Percentiles rank a stretch among this genome's conserved stretches.
Conservation (phyloP, 35 echinoderm and acorn worm species). For the Heliocidaris erythrogramma region DNA sequence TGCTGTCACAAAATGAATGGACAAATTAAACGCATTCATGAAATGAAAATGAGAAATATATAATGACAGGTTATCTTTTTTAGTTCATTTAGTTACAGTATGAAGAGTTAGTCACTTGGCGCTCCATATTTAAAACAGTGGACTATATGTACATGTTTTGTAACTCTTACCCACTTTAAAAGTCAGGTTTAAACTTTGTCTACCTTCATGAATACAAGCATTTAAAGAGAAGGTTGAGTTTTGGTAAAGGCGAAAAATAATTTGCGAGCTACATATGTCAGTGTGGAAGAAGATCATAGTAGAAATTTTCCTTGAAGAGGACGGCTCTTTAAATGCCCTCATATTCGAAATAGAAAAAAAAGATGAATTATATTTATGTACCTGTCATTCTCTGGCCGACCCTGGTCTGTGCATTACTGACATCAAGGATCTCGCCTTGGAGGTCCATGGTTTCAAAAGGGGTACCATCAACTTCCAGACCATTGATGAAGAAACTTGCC, state of each 20-base stretch:
- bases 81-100: no score
- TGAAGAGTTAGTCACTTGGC: no score
- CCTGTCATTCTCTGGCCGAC: constrained; percentile 87
- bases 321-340: no score
- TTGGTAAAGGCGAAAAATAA: no score
- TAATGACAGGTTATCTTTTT: no score
- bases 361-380: background rate
- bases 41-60: no score
- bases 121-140: background rate
- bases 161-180: background rate
- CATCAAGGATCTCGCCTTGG: constrained; percentile 74
- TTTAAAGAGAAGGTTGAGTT: background rate
- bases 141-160: no score
- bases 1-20: no score
- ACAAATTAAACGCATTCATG: no score
- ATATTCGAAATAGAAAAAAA: background rate
- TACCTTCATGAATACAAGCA: background rate
- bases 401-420: constrained; percentile 58
- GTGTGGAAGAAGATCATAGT: no score
- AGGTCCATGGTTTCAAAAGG: constrained; percentile 83
- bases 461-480: constrained; percentile 84
- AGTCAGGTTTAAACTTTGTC: background rate
- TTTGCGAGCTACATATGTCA: no score
- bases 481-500: constrained; percentile 90
- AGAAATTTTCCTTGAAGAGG: no score